Base-by-base conservation (phyloP, 2,797 vertebrate genomes). In the Hafferia zeledoni region DNA sequence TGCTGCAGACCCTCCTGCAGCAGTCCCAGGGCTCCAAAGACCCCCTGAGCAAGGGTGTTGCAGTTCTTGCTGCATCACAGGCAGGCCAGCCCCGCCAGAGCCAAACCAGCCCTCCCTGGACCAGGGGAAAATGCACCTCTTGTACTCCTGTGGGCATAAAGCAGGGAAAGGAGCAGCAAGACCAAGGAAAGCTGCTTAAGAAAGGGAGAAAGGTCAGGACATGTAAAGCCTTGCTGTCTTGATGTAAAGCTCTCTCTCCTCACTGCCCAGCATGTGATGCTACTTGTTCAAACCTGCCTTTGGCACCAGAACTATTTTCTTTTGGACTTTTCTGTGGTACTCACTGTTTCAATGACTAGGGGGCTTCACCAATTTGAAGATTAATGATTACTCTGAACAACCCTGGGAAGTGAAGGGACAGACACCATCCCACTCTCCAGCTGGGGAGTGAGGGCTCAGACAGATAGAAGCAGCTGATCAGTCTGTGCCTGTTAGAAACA, bases 401-500 rank as follows among this genome's bases (percentile, higher is more conserved):
- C 22, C 35, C 65, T 91, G 83, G 63, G 91, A 96, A 96, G 11
- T 61, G 89, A 92, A 72, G 69, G 57, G 72, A 85, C 82, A 89
- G 53, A 28, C 16, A 33, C 31, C 30, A 2, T 41, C 53, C 63
- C 28, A 33, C n/a, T 44, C 39, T 72, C 30, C 43, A 87, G 25
- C 53, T 61, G 15, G 11, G 20, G 37, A 84, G 33, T 0, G 2
- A 82, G 37, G 47, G 9, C 56, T 63, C 43, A 65, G 47, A 35
- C 33, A 93, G 84, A 89, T 44, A 83, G 71, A 89, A 70, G 20
- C 56, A 55, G 25, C 67, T 56, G 78, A 94, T 90, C 1, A 3
- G 25, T 64, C 84, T 64, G 75, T 92, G 60, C 20, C 22, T 65
- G 9, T 74, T 70, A 92, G 64, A 92, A 94, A 28, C 27, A 79